Conservation (phyloP, 2,797 vertebrate species). For the Mormyrops boulengeri region DNA sequence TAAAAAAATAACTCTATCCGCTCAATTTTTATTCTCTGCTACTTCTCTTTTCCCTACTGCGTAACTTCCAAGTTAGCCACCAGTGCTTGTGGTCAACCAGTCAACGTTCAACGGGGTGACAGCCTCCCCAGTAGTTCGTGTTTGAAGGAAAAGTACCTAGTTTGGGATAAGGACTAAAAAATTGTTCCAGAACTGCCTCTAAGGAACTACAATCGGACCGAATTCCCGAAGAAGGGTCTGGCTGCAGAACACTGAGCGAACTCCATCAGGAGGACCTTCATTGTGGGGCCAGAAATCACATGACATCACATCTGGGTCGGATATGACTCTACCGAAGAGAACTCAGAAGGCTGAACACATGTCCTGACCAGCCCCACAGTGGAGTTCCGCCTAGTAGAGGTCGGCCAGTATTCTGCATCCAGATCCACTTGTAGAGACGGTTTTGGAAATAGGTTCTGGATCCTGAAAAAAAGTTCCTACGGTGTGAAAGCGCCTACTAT, state of each 20-base stretch:
- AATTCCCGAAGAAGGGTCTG: not conserved
- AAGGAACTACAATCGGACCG: not conserved
- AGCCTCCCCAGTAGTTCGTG: not conserved
- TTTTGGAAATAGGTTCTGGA: not conserved
- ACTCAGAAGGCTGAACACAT: not conserved
- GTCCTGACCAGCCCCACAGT: not conserved
- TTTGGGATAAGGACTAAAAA: not conserved
- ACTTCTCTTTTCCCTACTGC: not conserved
- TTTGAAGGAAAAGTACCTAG: not conserved
- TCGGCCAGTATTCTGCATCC: not conserved
- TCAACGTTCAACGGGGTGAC: not conserved
- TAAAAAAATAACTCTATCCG: not conserved
- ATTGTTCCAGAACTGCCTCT: not conserved
- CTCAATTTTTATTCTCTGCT: not conserved
- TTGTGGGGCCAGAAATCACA: not conserved
- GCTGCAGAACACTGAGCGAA: not conserved
- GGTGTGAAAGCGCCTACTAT: not conserved
- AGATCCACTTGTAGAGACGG: not conserved
- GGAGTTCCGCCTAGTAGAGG: not conserved
- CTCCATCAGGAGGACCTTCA: not conserved
- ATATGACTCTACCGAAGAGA: not conserved
- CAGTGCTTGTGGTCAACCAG: not conserved
- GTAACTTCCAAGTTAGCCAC: not conserved
- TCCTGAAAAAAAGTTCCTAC: not conserved
- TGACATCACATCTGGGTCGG: not conserved